A percentile compares a stretch with the other conserved stretches of the same genome.
Evolutionary conservation across 1,140 invertebrate genomes (phyloP).

Genomic region (Macrobrachium nipponense): DNA sequence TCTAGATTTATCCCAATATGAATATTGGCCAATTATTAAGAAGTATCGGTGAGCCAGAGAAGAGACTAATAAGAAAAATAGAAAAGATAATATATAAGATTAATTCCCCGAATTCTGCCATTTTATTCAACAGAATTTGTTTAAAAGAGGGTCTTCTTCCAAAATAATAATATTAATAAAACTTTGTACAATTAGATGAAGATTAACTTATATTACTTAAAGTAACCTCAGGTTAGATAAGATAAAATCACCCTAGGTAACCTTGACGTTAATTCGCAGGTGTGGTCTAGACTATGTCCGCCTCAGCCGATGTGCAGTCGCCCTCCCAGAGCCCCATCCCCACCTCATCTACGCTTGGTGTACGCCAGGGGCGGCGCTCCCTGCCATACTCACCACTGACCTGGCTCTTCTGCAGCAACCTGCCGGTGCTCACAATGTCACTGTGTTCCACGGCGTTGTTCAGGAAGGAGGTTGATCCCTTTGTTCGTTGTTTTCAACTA

Average conservation of each 20-base stretch:
- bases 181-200: too few species aligned
- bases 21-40: too few species aligned
- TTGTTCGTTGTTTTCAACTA: background rate
- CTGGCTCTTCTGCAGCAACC: conserved; percentile 44
- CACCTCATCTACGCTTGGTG: conserved; percentile 40
- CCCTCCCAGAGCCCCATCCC: conserved; percentile 4
- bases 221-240: too few species aligned
- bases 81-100: too few species aligned
- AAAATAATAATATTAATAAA: too few species aligned
- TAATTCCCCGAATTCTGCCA: too few species aligned
- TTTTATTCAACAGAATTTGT: too few species aligned
- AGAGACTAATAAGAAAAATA: too few species aligned
- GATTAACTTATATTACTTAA: too few species aligned
- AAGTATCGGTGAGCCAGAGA: too few species aligned
- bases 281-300: conserved; percentile 47
- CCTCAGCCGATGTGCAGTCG: conserved; percentile 25
- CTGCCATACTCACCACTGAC: conserved; percentile 44
- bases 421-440: conserved; percentile 47
- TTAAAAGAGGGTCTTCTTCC: too few species aligned
- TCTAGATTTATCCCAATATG: too few species aligned
- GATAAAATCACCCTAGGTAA: background rate
- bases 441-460: conserved; percentile 38
- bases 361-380: conserved; percentile 53
- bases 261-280: conserved; percentile 16
- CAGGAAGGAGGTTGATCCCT: conserved; percentile 30